Evolutionary conservation across 2,113 vertebrate species (phyloP), one percentile per base, ranked within the genome.

Genomic region (Caranx ignobilis): DNA sequence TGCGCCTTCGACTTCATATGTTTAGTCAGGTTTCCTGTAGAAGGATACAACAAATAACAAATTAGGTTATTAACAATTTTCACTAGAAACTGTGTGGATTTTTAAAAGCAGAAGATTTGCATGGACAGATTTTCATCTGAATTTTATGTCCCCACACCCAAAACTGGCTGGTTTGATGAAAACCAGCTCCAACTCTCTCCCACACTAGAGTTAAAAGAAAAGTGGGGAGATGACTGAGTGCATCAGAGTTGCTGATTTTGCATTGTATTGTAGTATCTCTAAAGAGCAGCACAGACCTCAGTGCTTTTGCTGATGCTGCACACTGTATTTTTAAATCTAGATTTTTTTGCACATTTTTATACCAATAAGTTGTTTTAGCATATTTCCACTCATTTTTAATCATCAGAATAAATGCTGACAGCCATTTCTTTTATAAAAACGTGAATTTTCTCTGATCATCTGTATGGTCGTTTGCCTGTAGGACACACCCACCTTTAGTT

Each of bases 1-100:
- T 99, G 98, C 32, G 98, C 97, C 93, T 99, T 99, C 67, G 98
- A 99, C 92, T 99, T 99, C 98, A 99, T 99, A 92, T 99, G 98
- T 94, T 99, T 99, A 10, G 98, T 99, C 85, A 99, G 94, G 91
- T 99, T 99, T 93, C 98, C 98, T 99, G 48, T 21, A 81, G 37
- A 59, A 31, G 63, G 43, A 80, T 5, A 19, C 43, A 75, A 50
- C 8, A 19, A 67, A 9, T 16, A 13, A 3, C 3, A 15, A 8
- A 18, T 56, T n/a, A 65, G 18, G 9, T 31, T 18, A 34, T 66
- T 47, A 47, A 4, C 18, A 45, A 2, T 41, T 48, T 21, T 19
- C 15, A 10, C 3, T 16, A 9, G 39, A 47, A 68, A 54, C 21
- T 10, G 3, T 7, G 19, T 16, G 47, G 12, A 43, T 32, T 16